phyloP scores from a whole-genome alignment of 2,113 vertebrate species.

The Paratilapia polleni region DNA sequence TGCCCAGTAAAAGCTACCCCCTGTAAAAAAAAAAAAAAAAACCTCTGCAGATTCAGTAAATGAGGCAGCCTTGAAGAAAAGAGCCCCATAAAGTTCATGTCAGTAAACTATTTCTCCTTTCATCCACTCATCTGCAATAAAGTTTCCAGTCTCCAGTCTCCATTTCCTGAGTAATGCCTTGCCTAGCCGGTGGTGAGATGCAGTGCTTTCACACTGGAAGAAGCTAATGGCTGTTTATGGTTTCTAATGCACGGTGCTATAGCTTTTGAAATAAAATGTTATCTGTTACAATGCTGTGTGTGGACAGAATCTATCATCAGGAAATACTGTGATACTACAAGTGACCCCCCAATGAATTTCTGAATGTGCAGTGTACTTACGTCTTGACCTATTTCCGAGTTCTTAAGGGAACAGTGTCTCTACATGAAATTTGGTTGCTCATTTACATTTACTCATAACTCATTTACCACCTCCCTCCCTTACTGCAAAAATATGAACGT shows the following conservation, averaged over 20 bases:
- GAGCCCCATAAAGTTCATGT: slow-evolving; percentile 36
- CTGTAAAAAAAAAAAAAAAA: slow-evolving; percentile 6
- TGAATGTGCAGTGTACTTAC: not conserved
- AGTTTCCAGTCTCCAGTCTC: slow-evolving; percentile 45
- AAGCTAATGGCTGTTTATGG: slow-evolving; percentile 68
- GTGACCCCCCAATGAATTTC: slow-evolving; percentile 20
- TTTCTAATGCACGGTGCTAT: slow-evolving; percentile 54
- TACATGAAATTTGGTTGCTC: not conserved
- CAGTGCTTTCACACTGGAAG: slow-evolving; percentile 32
- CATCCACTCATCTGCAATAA: slow-evolving; percentile 49
- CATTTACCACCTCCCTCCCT: not conserved
- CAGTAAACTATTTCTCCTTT: slow-evolving; percentile 55
- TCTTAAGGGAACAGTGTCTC: not conserved
- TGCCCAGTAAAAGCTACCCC: slow-evolving; percentile 16
- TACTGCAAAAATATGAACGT: not conserved
- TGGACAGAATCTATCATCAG: slow-evolving; percentile 36
- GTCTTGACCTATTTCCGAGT: not conserved
- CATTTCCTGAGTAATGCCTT: slow-evolving; percentile 63
- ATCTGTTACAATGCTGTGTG: slow-evolving; percentile 35
- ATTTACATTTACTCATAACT: not conserved
- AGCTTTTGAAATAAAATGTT: slow-evolving; percentile 43
- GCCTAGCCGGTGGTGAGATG: slow-evolving; percentile 6
- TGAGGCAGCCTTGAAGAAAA: slow-evolving; percentile 28
- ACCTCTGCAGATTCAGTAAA: slow-evolving; percentile 35
- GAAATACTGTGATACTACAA: slow-evolving; percentile 31